Evolutionary conservation across 2,797 vertebrate species (phyloP).

Genomic region (Valencia hispanica): DNA sequence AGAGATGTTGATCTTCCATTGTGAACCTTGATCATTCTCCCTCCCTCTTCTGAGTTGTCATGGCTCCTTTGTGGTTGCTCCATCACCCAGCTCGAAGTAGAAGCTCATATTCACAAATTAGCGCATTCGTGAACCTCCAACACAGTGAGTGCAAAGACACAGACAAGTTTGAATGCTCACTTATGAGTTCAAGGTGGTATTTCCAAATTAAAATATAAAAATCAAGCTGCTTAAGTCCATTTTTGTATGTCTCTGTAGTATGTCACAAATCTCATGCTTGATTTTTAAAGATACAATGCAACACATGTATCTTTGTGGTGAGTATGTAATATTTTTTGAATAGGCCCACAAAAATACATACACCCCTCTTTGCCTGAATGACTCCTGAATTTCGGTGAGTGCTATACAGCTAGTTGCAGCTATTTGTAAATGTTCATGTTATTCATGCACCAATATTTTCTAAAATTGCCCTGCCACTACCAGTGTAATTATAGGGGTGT

Average conservation of each 20-base stretch:
- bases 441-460: conserved; percentile 31
- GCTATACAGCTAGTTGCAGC: conserved; percentile 3
- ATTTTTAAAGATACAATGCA: not conserved
- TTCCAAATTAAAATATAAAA: not conserved
- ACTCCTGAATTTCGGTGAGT: not conserved
- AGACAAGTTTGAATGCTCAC: conserved; percentile 1
- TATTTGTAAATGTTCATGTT: conserved; percentile 45
- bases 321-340: not conserved
- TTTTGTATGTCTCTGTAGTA: conserved; percentile 1
- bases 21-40: conserved; percentile 26
- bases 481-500: conserved; percentile 53
- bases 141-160: conserved; percentile 6
- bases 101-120: conserved; percentile 67
- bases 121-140: conserved; percentile 30
- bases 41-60: conserved; percentile 56
- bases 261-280: not conserved
- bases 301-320: no score
- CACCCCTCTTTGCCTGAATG: not conserved
- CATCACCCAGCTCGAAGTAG: conserved; percentile 51
- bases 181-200: not conserved
- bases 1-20: conserved; percentile 54
- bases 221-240: not conserved
- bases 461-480: conserved; percentile 30
- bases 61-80: conserved; percentile 59
- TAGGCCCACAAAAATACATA: not conserved